Base-by-base conservation (phyloP, 2,888 invertebrate species). In the Thereva nobilitata region DNA sequence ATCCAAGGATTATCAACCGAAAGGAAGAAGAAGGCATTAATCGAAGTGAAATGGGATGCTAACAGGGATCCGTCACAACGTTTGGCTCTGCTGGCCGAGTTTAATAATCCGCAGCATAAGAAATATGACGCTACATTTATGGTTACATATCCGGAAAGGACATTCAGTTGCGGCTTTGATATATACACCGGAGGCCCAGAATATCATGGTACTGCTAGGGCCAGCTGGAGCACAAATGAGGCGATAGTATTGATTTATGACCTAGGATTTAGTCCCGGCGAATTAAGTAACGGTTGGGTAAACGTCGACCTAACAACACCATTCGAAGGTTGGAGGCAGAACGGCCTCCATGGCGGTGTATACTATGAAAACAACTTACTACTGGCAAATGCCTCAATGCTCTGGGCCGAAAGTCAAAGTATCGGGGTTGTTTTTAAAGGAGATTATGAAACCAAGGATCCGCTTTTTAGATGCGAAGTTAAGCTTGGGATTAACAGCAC, bases 11-110 rank as follows among this genome's bases (percentile, higher is more conserved):
- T 87, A 70, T 84, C 86, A 47, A 84, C 86, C 5, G 81, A 84
- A 0, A 79, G 81, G 8, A 85, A 85, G 61, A 90, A 90, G 75
- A 87, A 89, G 37, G 81, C 89, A 0, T 88, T 87, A 4, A 81
- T 90, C 1, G 89, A 91, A 66, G 77, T 93, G 12, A 91, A 91
- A 77, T 93, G 93, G 93, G 92, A 93, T 75, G 92, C 91, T 0
- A 93, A 92, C 78, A 84, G 93, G 5, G 91, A 93, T 81, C 92
- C 92, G 0, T 86, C 87, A 54, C 87, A 91, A 76, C 72, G 79
- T 35, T 63, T 81, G 8, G 79, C 77, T 0, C 57, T 81, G 0
- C 85, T 86, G 64, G 80, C 87, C 0, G 86, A 88, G 69, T 84
- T 89, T 57, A 85, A 86, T 70, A 86, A 83, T 73, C 84, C 85